Evolutionary conservation across 1,140 invertebrate genomes (phyloP).

Genomic region (Drosophila eugracilis): DNA sequence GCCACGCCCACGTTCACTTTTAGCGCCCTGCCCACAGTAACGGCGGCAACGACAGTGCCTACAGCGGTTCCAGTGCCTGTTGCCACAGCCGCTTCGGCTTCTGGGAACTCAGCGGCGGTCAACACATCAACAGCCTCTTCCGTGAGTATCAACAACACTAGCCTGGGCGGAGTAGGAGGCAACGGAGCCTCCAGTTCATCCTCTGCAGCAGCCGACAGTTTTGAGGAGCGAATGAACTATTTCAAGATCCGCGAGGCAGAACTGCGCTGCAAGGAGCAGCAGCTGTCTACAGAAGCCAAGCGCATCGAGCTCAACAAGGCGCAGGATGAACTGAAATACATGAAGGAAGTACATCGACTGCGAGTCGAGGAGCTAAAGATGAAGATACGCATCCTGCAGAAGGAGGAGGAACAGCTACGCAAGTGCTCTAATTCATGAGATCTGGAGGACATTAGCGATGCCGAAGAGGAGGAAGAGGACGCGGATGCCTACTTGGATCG

Average conservation of each 20-base stretch:
- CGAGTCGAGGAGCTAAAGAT: constrained; percentile 80
- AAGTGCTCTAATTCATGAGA: constrained; percentile 71
- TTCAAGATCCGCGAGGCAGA: constrained; percentile 81
- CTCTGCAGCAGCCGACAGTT: constrained; percentile 49
- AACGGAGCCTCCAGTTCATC: not conserved
- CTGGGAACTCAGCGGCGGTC: constrained; percentile 8
- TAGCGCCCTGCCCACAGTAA: constrained; percentile 74
- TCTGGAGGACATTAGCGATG: constrained; percentile 70
- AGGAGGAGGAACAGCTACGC: constrained; percentile 78
- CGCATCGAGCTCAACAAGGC: constrained; percentile 77
- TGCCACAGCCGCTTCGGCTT: constrained; percentile 20
- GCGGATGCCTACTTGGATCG: constrained; percentile 24
- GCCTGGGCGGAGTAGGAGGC: not conserved
- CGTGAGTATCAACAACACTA: constrained; percentile 30
- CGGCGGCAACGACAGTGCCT: constrained; percentile 35
- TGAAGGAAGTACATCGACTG: constrained; percentile 77
- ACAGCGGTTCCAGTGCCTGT: constrained; percentile 21
- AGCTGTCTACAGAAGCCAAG: constrained; percentile 73
- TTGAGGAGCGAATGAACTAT: constrained; percentile 80
- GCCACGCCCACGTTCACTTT: constrained; percentile 81
- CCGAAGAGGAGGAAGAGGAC: constrained; percentile 19
- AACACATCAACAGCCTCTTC: constrained; percentile 7
- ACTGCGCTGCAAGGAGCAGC: constrained; percentile 79
- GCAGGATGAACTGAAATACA: constrained; percentile 80
- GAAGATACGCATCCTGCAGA: constrained; percentile 82